phyloP scores from a whole-genome alignment of 2,797 vertebrate species.

The Enteromius unitaeniatus region DNA sequence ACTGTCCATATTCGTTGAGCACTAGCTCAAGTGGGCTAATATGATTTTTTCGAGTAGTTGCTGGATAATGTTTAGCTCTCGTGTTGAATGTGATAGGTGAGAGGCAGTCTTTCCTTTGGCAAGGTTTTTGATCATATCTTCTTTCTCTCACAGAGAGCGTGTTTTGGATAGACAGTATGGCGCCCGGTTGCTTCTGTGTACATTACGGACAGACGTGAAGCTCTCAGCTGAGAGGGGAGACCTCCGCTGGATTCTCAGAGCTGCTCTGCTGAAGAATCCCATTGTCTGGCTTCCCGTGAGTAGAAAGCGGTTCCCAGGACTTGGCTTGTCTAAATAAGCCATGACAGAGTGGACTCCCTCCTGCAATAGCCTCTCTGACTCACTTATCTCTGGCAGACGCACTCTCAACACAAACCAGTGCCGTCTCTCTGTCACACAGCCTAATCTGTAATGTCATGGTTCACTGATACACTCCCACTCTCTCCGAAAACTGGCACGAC shows the following conservation, averaged over 20 bases:
- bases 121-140: slow-evolving; percentile 61
- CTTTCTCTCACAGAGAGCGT: slow-evolving; percentile 48
- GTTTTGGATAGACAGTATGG: slow-evolving; percentile 62
- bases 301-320: slow-evolving; percentile 60
- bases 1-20: background rate
- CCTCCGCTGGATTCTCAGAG: slow-evolving; percentile 38
- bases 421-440: slow-evolving; percentile 52
- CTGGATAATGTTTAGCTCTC: slow-evolving; percentile 48
- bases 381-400: slow-evolving; percentile 65
- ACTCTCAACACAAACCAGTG: slow-evolving; percentile 63
- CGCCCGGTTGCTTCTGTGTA: slow-evolving; percentile 65
- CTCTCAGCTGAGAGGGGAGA: slow-evolving; percentile 51
- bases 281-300: slow-evolving; percentile 56
- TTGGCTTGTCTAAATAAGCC: slow-evolving; percentile 68
- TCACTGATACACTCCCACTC: slow-evolving; percentile 40
- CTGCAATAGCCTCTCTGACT: slow-evolving; percentile 61
- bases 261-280: slow-evolving; percentile 52
- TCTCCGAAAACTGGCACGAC: slow-evolving; percentile 26
- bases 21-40: background rate
- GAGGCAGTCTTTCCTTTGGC: slow-evolving; percentile 50
- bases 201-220: slow-evolving; percentile 60
- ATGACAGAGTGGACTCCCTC: slow-evolving; percentile 67
- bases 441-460: slow-evolving; percentile 54
- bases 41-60: slow-evolving; percentile 4
- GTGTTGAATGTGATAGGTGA: slow-evolving; percentile 53